Conservation (phyloP, 2,113 vertebrate genomes). For the Australoheros scitulus region DNA sequence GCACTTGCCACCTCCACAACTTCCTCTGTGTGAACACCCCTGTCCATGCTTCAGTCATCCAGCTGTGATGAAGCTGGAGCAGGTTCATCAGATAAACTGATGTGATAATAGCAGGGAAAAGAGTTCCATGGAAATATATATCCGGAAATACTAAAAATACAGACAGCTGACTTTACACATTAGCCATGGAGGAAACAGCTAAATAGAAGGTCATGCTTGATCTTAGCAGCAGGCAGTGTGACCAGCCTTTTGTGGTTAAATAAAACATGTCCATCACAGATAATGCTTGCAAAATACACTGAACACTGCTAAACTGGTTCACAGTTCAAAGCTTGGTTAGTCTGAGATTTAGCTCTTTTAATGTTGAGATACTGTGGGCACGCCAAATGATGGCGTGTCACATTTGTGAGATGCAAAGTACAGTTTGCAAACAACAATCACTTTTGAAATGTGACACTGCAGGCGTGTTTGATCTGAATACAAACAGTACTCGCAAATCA, state of each 20-base stretch:
- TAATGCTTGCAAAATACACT: neutral
- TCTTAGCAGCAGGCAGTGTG: neutral
- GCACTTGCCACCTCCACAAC: neutral
- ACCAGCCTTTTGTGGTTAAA: neutral
- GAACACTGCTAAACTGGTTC: neutral
- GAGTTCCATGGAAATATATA: slow-evolving; percentile 43
- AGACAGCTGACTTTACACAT: slow-evolving; percentile 32
- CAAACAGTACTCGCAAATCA: neutral
- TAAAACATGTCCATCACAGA: slow-evolving; percentile 14
- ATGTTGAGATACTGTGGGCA: neutral
- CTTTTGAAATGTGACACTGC: neutral
- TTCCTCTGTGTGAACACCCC: slow-evolving; percentile 28
- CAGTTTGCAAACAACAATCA: neutral
- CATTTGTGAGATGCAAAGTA: neutral
- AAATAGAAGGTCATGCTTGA: slow-evolving; percentile 16
- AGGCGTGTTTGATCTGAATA: neutral
- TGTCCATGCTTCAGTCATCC: slow-evolving; percentile 18
- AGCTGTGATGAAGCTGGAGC: slow-evolving; percentile 14
- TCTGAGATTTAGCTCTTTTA: neutral
- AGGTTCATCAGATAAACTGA: slow-evolving; percentile 24
- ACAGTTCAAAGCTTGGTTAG: neutral
- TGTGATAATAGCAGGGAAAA: slow-evolving; percentile 18
- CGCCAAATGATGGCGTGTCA: neutral
- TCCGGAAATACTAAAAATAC: slow-evolving; percentile 40
- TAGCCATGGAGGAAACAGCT: neutral